Conservation (phyloP, 2,797 vertebrate species). For the Manis crassicaudata region DNA sequence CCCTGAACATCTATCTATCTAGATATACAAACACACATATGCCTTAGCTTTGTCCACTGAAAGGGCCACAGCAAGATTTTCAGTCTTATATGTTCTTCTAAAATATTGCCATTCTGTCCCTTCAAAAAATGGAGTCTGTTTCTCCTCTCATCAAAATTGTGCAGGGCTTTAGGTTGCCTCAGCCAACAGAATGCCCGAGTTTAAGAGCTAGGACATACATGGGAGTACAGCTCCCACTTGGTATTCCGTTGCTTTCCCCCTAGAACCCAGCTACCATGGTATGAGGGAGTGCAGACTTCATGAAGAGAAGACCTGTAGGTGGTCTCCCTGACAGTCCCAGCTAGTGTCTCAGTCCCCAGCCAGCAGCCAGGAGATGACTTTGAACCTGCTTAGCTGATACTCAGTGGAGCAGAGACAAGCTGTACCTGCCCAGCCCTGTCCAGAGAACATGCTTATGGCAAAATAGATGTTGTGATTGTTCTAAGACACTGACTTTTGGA, state of each 20-base stretch:
- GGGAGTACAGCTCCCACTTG: rapidly evolving
- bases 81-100: neutral
- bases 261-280: no score
- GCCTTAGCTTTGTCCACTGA: neutral
- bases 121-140: neutral
- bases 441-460: neutral
- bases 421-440: neutral
- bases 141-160: neutral
- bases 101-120: neutral
- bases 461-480: neutral
- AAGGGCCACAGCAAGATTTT: neutral
- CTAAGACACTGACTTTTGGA: neutral
- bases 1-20: neutral
- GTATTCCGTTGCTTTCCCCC: neutral
- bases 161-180: neutral
- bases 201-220: neutral
- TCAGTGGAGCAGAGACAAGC: neutral
- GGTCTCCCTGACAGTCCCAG: neutral
- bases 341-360: neutral
- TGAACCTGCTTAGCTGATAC: neutral
- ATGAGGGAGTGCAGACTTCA: neutral
- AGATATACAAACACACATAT: no score
- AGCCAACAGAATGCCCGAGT: neutral
- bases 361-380: neutral
- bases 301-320: neutral